phyloP scores from a whole-genome alignment of 2,113 vertebrate species.

The Nothoprocta pentlandii region DNA sequence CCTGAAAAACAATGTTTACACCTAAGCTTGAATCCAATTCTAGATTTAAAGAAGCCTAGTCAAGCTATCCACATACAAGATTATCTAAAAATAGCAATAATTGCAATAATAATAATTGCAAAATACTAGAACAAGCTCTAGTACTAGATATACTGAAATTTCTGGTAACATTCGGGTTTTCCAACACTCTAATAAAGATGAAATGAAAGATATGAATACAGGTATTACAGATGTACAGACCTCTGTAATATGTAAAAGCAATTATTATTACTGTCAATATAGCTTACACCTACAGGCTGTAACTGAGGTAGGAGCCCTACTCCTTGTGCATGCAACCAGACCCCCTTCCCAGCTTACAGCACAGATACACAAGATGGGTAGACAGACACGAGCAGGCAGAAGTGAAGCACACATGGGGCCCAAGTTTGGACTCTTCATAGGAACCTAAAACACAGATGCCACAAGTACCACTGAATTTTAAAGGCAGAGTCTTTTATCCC shows the following conservation, averaged over 20 bases:
- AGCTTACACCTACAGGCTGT: not conserved
- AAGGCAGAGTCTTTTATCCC: not conserved
- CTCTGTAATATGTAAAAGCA: not conserved
- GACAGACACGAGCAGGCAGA: not conserved
- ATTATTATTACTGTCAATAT: not conserved
- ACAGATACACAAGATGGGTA: not conserved
- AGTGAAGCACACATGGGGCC: not conserved
- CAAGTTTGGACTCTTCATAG: not conserved
- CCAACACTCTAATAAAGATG: not conserved
- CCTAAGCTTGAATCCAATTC: not conserved
- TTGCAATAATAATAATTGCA: not conserved
- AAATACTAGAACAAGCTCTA: not conserved
- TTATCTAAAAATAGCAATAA: not conserved
- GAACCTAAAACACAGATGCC: not conserved
- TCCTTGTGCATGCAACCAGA: not conserved
- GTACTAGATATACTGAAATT: not conserved
- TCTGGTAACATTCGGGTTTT: not conserved
- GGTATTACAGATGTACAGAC: not conserved
- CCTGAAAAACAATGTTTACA: not conserved
- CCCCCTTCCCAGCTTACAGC: not conserved
- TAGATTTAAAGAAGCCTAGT: not conserved
- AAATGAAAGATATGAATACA: not conserved
- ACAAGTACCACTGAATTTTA: slow-evolving; percentile 19
- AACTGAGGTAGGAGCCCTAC: not conserved
- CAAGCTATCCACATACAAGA: not conserved